Base-by-base conservation (phyloP, 2,113 vertebrate genomes). In the Hyla sarda region DNA sequence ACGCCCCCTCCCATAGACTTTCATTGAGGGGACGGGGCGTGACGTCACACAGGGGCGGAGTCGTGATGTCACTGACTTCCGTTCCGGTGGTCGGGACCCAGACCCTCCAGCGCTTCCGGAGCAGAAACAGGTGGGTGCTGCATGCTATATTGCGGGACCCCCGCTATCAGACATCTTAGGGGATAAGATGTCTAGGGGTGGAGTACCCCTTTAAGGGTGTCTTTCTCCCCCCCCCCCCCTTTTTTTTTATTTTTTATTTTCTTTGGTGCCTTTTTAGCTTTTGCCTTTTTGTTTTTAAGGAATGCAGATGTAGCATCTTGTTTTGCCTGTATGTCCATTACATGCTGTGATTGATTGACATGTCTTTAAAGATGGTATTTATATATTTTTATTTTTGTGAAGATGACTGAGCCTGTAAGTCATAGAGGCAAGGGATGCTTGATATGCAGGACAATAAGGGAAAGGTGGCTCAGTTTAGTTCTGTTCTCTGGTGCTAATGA, bases 201-300 rank as follows among this genome's bases (percentile, higher is more conserved):
- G n/a, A n/a, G n/a, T n/a, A n/a, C n/a, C n/a, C n/a, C n/a, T n/a
- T n/a, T n/a, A 13, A 50, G 54, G 21, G 37, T 58, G 19, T 65
- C 25, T 77, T 34, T 50, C 13, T 54, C n/a, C n/a, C n/a, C 65
- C 50, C 16, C 16, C 37, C 3, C 3, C 41, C 41, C 41, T 41
- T 8, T 8, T 8, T 16, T 65, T 34, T 58, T n/a, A n/a, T n/a
- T n/a, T n/a, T n/a, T n/a, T n/a, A n/a, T n/a, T n/a, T n/a, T n/a
- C n/a, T n/a, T 73, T 37, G 17, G 48, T 83, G 82, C 82, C 83
- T 84, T 84, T 84, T 76, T 47, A 21, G 2, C 17, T 16, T 84
- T 83, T 73, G 50, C 21, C 28, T 56, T 32, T 52, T 7, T 37
- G 23, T 74, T 82, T 25, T 28, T 76, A 52, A 47, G 47, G 11